These are phyloP conservation scores for Drosophila guanche DNA, from an alignment of 1,140 invertebrate genomes.

Conservation along the genomic window DNA sequence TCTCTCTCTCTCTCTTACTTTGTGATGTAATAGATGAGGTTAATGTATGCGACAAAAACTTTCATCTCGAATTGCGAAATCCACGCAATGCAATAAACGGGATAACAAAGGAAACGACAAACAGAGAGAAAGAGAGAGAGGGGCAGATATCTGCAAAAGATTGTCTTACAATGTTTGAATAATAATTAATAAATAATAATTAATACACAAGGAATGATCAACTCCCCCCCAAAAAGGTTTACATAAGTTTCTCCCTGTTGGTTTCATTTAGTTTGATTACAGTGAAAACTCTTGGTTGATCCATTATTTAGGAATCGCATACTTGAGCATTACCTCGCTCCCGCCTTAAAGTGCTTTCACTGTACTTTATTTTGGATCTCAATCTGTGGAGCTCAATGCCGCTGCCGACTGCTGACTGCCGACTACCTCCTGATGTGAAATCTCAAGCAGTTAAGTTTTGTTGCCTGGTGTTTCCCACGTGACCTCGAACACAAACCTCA, in stretches of 20 bases:
- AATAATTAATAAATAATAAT: slow-evolving; percentile 74
- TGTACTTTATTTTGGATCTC: slow-evolving; percentile 25
- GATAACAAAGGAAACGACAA: slow-evolving; percentile 37
- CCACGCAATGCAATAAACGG: slow-evolving; percentile 32
- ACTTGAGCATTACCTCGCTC: too few species aligned
- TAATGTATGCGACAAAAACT: slow-evolving; percentile 77
- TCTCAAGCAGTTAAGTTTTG: slow-evolving; percentile 44
- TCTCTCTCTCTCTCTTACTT: not conserved
- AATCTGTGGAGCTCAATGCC: slow-evolving; percentile 39
- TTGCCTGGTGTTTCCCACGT: slow-evolving; percentile 56
- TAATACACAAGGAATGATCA: slow-evolving; percentile 29
- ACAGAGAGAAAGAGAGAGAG: not conserved
- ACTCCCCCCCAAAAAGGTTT: slow-evolving; percentile 22
- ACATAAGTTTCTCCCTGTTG: slow-evolving; percentile 42
- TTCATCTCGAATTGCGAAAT: slow-evolving; percentile 77
- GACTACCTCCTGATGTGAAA: slow-evolving; percentile 43
- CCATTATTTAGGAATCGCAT: not conserved
- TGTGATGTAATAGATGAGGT: slow-evolving; percentile 67
- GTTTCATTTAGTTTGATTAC: slow-evolving; percentile 32
- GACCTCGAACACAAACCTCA: slow-evolving; percentile 78
- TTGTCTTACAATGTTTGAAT: slow-evolving; percentile 70
- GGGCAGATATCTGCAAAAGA: slow-evolving; percentile 49
- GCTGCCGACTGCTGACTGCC: not conserved
- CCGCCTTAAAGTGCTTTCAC: not conserved
- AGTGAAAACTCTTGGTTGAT: not conserved